Conservation (phyloP, 2,888 invertebrate species). For the Drosophila kokeensis region DNA sequence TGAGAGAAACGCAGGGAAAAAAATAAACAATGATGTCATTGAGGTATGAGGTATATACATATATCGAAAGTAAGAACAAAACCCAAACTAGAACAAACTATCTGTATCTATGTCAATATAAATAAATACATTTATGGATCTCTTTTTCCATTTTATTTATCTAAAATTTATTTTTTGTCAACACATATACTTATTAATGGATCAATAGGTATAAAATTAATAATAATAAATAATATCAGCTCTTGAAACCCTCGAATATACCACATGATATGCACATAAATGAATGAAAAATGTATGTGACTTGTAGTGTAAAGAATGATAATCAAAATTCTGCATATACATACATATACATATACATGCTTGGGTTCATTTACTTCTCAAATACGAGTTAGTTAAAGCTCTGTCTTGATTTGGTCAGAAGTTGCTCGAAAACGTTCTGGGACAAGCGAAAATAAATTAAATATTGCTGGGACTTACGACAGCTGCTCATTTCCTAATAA, state of each 20-base stretch:
- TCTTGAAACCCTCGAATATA: slow-evolving; percentile 13
- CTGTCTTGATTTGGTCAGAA: slow-evolving; percentile 27
- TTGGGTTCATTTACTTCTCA: slow-evolving; percentile 33
- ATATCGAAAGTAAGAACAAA: neutral
- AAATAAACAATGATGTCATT: slow-evolving; percentile 25
- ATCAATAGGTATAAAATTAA: neutral
- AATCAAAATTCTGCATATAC: slow-evolving; percentile 31
- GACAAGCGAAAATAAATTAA: slow-evolving; percentile 36
- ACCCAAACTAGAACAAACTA: neutral
- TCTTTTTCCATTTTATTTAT: neutral
- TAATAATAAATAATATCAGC: neutral
- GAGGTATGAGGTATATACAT: neutral
- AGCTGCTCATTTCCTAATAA: slow-evolving; percentile 42
- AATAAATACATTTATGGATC: neutral
- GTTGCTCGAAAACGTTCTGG: slow-evolving; percentile 7
- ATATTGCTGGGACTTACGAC: slow-evolving; percentile 30
- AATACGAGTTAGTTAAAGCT: slow-evolving; percentile 15
- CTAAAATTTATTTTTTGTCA: neutral
- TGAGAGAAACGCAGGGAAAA: neutral
- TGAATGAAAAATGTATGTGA: slow-evolving; percentile 47
- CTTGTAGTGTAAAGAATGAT: slow-evolving; percentile 31
- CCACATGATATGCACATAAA: slow-evolving; percentile 24
- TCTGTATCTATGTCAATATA: neutral
- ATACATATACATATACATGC: slow-evolving; percentile 51
- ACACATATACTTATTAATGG: neutral